Evolutionary conservation across 2,797 vertebrate genomes (phyloP).

Genomic region (Clangula hyemalis): DNA sequence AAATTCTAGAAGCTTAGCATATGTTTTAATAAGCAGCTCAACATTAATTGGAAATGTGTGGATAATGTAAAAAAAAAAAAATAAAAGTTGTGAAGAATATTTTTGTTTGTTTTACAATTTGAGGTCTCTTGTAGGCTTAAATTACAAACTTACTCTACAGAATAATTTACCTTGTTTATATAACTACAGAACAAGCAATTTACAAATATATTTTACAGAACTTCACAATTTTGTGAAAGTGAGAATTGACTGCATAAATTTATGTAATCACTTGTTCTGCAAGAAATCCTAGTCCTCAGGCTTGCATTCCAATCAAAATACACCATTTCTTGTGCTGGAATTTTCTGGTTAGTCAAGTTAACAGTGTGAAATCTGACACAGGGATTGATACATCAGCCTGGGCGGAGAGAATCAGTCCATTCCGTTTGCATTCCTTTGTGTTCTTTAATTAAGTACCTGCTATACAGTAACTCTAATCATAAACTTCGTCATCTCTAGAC

Average conservation of each 20-base stretch:
- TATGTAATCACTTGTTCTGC: fast-evolving
- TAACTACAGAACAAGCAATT: neutral
- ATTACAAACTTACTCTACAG: neutral
- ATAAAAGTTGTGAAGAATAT: neutral
- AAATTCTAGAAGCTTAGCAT: neutral
- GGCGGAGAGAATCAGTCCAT: neutral
- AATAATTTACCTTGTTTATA: neutral
- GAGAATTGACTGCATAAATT: neutral
- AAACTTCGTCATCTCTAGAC: neutral
- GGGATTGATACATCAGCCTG: neutral
- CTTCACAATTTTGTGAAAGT: neutral
- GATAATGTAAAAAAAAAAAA: neutral
- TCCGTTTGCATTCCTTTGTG: neutral
- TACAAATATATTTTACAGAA: neutral
- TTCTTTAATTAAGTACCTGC: neutral
- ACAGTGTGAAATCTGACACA: neutral
- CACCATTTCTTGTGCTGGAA: neutral
- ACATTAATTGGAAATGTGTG: neutral
- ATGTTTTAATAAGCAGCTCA: neutral
- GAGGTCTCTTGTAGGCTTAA: neutral
- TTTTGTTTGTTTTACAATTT: neutral
- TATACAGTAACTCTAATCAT: neutral
- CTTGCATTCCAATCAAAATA: neutral
- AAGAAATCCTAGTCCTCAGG: neutral
- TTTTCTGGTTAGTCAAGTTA: neutral